A percentile compares a stretch with the other conserved stretches of the same genome.
Evolutionary conservation across 2,888 invertebrate genomes (phyloP).

Genomic region (Eupithecia subfuscata): DNA sequence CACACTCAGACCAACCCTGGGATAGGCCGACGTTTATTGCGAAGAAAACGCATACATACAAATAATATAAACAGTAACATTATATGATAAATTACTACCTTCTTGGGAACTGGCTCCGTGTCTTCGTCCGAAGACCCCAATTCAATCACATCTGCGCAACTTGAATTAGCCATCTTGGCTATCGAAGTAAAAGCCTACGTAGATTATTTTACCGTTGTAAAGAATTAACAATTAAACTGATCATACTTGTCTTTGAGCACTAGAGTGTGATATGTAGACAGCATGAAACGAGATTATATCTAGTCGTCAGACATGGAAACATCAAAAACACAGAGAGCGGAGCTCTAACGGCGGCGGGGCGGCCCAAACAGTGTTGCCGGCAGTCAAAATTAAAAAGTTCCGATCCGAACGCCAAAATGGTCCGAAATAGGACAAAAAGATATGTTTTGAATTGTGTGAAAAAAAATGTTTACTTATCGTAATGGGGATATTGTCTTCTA

Average conservation of each 20-base stretch:
- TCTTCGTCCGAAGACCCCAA: slow-evolving; percentile 79
- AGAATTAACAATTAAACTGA: neutral
- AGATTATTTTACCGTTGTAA: neutral
- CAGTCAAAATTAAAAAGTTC: no score
- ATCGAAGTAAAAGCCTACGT: neutral
- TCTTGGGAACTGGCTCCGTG: slow-evolving; percentile 68
- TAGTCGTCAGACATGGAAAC: neutral
- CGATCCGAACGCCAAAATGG: no score
- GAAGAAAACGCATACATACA: neutral
- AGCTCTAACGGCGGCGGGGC: no score
- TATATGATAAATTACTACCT: slow-evolving; percentile 52
- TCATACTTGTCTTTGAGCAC: neutral
- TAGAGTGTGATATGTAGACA: neutral
- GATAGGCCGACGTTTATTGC: neutral
- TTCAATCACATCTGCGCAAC: slow-evolving; percentile 74
- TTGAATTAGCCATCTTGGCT: slow-evolving; percentile 62
- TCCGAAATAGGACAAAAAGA: no score
- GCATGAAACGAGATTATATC: neutral
- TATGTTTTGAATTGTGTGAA: no score
- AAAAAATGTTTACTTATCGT: no score
- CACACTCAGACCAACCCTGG: no score
- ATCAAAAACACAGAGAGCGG: neutral
- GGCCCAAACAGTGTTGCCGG: no score
- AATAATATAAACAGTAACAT: neutral
- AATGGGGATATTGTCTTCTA: no score